phyloP scores from a whole-genome alignment of 92 coral and sea anemone genomes.

The Palythoa heliodiscus region DNA sequence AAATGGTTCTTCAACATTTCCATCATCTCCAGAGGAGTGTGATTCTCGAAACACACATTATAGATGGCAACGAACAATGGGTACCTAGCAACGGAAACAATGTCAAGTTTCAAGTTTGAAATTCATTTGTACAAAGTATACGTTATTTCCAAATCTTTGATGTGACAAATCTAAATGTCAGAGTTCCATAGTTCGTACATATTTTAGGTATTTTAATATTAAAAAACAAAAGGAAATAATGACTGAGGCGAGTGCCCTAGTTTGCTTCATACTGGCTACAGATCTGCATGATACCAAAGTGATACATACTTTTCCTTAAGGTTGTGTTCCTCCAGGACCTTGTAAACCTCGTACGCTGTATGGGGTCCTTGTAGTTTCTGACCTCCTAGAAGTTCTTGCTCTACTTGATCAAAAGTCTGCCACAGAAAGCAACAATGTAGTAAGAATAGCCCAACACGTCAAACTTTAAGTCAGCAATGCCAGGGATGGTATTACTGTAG shows the following conservation, averaged over 20 bases:
- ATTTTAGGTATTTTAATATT: too few relatives aligned
- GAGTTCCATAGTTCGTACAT: too few relatives aligned
- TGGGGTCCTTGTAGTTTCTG: conserved; percentile 99
- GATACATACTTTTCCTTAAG: conserved; percentile 59
- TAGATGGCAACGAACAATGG: conserved; percentile 92
- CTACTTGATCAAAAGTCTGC: conserved; percentile 93
- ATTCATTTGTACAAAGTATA: background rate
- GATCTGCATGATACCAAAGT: background rate
- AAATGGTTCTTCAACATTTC: conserved; percentile 86
- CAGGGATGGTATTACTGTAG: too few relatives aligned
- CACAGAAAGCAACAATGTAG: background rate
- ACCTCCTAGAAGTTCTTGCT: conserved; percentile 91
- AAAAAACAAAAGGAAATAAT: too few relatives aligned
- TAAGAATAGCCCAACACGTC: too few relatives aligned
- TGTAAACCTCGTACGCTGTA: conserved; percentile 89
- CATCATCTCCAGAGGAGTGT: conserved; percentile 87
- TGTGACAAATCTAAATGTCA: too few relatives aligned
- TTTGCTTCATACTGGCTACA: background rate
- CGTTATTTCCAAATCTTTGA: too few relatives aligned
- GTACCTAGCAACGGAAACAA: conserved; percentile 40
- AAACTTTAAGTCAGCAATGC: too few relatives aligned
- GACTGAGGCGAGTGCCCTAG: background rate
- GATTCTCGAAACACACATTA: conserved; percentile 90
- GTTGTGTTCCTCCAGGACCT: conserved; percentile 82
- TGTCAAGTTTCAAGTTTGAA: background rate